These are phyloP conservation scores for Theonella swinhoei DNA, from an alignment of 37 sponge, comb jelly and placozoan genomes.

Conservation along the genomic window DNA sequence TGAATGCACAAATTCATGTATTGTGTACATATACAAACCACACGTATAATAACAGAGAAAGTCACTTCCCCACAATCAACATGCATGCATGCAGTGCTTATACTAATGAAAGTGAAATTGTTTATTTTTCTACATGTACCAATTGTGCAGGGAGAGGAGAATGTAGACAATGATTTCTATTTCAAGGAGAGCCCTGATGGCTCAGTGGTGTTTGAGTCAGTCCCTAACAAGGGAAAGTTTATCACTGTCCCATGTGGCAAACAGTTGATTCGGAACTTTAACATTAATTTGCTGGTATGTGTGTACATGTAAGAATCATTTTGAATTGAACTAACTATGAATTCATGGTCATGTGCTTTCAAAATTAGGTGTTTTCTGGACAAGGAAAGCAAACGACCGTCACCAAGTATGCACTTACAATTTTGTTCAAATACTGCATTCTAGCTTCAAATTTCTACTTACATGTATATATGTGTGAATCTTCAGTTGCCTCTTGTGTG, in stretches of 20 bases:
- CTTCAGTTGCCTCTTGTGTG: too few species aligned
- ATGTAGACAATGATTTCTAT: not conserved
- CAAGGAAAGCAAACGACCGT: not conserved
- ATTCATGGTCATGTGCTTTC: not conserved
- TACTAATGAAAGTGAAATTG: not conserved
- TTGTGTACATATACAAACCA: too few species aligned
- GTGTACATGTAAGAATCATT: not conserved
- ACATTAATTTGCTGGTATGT: not conserved
- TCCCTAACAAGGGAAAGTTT: not conserved
- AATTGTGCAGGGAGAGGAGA: not conserved
- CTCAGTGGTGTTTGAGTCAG: not conserved
- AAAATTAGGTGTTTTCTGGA: not conserved
- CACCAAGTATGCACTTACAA: too few species aligned
- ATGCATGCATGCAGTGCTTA: too few species aligned
- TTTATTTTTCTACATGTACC: not conserved
- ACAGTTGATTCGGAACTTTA: not conserved
- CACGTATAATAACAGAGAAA: too few species aligned
- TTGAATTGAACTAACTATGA: too few species aligned
- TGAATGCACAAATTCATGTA: too few species aligned
- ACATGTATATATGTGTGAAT: not conserved
- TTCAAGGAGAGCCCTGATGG: not conserved
- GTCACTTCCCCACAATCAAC: too few species aligned
- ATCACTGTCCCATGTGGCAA: not conserved
- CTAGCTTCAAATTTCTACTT: too few species aligned
- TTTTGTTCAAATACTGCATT: too few species aligned